phyloP scores from a whole-genome alignment of 2,113 vertebrate species.

The Laterallus jamaicensis region DNA sequence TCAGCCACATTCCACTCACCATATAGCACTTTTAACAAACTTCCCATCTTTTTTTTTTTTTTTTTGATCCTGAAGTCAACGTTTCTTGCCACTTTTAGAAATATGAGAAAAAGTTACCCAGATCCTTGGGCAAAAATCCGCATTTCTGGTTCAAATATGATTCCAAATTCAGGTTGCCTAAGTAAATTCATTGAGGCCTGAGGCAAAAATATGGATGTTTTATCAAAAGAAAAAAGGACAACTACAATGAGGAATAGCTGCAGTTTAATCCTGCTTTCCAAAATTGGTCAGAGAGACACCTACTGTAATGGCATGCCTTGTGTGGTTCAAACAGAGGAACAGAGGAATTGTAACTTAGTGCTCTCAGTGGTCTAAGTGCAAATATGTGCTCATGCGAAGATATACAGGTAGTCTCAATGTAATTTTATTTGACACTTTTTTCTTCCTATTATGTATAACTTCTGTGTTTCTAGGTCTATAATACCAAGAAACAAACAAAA shows the following conservation, averaged over 20 bases:
- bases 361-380: background rate
- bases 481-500: background rate
- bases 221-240: background rate
- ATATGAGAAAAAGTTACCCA: background rate
- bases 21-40: background rate
- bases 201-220: background rate
- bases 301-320: fast-evolving
- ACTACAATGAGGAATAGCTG: background rate
- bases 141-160: background rate
- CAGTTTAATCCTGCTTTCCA: background rate
- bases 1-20: background rate
- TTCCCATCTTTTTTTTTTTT: background rate
- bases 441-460: background rate
- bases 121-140: background rate
- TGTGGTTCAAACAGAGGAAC: background rate
- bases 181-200: background rate
- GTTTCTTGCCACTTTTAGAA: background rate
- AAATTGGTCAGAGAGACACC: background rate
- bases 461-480: background rate
- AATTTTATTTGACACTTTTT: background rate
- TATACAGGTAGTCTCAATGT: background rate
- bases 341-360: background rate
- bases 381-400: background rate
- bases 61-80: background rate
- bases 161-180: background rate